phyloP scores from a whole-genome alignment of 92 coral and sea anemone species.

The Galaxea fascicularis region DNA sequence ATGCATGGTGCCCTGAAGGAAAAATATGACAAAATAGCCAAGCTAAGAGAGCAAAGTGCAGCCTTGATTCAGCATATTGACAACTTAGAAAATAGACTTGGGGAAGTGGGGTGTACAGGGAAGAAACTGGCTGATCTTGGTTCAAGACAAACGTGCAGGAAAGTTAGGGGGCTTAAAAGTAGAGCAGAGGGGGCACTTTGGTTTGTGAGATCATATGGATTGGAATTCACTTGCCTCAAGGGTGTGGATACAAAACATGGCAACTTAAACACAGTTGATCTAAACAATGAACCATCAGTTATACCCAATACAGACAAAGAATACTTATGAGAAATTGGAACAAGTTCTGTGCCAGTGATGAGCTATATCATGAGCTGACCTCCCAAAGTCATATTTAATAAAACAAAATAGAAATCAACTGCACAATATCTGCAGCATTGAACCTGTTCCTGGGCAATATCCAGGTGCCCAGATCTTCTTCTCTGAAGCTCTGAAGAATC shows the following conservation, averaged over 20 bases:
- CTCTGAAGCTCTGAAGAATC: conserved; percentile 27
- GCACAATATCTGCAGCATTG: conserved; percentile 59
- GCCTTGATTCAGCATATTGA: conserved; percentile 8
- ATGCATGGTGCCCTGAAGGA: no score
- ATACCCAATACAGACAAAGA: background rate
- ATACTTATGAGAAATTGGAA: no score
- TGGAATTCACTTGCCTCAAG: conserved; percentile 10
- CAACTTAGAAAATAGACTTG: conserved; percentile 4
- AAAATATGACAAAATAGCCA: no score
- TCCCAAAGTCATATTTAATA: no score
- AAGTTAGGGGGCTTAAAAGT: no score
- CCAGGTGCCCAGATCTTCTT: conserved; percentile 71
- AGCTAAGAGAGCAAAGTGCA: background rate
- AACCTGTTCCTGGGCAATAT: conserved; percentile 47
- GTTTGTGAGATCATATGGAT: conserved; percentile 26
- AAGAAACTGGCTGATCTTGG: no score
- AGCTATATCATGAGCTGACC: no score
- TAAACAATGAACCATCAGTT: conserved; percentile 33
- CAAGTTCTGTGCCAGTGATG: no score
- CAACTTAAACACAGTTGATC: conserved; percentile 9
- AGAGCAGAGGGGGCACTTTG: no score
- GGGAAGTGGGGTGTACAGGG: conserved; percentile 14
- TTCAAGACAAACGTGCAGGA: no score
- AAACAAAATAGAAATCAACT: no score
- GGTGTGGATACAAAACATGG: conserved; percentile 1